Base-by-base conservation (phyloP, 2,888 invertebrate genomes). In the Drosophila suboccidentalis region DNA sequence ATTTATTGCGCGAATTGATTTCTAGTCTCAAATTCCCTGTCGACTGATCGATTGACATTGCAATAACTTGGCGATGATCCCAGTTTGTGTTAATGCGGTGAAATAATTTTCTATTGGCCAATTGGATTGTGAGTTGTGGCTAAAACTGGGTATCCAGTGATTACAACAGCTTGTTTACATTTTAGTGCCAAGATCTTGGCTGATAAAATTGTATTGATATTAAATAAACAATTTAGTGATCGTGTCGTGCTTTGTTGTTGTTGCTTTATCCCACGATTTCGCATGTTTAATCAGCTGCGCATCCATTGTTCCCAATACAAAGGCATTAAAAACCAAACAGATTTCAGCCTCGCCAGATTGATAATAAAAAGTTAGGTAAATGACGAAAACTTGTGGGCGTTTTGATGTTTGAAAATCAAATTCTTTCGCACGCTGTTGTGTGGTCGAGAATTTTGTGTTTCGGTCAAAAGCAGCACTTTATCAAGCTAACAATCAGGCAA, bases 221-320 rank as follows among this genome's bases (percentile, higher is more conserved):
- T 66, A 82, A 78, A 78, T 75, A 86, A 73, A 69, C 49, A 69
- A 75, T 72, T 71, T 57, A 78, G 43, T 49, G 69, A 55, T 79
- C 65, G 71, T 76, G 71, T 73, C 65, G 74, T 64, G 59, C 69
- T 60, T 50, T 43, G 9, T 50, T 39, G 10, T 44, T 46, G 47
- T 47, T 17, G 38, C 46, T 26, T 51, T 75, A 49, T 70, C 76
- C 51, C 78, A 89, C 86, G 90, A 87, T 83, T 89, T 87, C 66
- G 87, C 84, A 90, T 90, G 75, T 86, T 90, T 86, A 90, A 86
- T 78, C 87, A 89, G 75, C 82, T 80, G 84, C 71, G 71, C 38
- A n/a, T 59, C 70, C 82, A 88, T 83, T 83, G 83, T 84, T 79
- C 17, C 22, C 47, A 54, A 39, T 67, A 66, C 67, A 78, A 75